Base-by-base conservation (phyloP, 2,113 vertebrate genomes). In the Perognathus longimembris region DNA sequence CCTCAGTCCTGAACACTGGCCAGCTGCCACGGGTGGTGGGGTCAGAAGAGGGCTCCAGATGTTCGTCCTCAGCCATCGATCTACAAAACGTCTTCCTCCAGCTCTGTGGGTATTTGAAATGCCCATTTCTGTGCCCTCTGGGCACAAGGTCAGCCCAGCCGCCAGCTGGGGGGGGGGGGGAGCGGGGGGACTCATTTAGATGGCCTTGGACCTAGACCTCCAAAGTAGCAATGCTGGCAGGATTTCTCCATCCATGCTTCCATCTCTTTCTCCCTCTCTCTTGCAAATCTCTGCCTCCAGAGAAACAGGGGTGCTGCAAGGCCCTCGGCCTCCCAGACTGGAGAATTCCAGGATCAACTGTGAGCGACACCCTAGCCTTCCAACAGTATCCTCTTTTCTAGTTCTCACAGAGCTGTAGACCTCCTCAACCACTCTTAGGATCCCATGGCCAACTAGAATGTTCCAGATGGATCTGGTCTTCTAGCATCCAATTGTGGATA, bases 341-440 rank as follows among this genome's bases (percentile, higher is more conserved):
- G 79, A 82, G 40, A 57, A 57, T 67, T 32, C 64, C 12, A 0
- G 20, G 50, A 26, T 21, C 32, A 54, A 28, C 66, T 2, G 0
- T 22, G 32, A 83, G 70, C 1, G 63, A 30, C 15, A 26, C 83
- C 83, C 83, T 32, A 6, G 36, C 34, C 50, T 89, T 54, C 81
- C 75, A 61, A 80, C 89, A 14, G 15, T 54, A 54, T 79, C 81
- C 50, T 34, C 11, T 0, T 30, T 67, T 74, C 88, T 69, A 34
- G 74, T 86, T 92, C 87, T 88, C 78, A 30, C 0, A 10, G 11
- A 94, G 77, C 77, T 79, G 32, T 22, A 61, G 77, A 69, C 63
- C 76, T 81, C 67, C 75, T 67, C 26, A 75, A 71, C 91, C 78
- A 69, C 67, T 36, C 70, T 54, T 45, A 0, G 10, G 40, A 30